Evolutionary conservation across 2,797 vertebrate species (phyloP), one percentile per base, ranked within the genome.

Genomic region (Phataginus tetradactyla): DNA sequence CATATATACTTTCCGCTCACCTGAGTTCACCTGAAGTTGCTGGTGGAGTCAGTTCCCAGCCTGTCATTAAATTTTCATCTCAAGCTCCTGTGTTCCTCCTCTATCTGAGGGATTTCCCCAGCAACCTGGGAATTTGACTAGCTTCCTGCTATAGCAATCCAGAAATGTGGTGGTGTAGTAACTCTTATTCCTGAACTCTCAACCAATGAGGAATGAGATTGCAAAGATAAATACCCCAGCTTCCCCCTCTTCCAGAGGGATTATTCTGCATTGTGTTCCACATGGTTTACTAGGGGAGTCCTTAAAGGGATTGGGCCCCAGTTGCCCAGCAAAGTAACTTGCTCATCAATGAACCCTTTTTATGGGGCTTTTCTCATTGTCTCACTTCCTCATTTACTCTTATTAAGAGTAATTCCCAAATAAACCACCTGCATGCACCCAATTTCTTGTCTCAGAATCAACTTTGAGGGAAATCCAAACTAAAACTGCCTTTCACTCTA

Each of bases 371-470:
- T 87, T 66, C 55, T 78, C 39, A 49, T 7, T 53, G 3, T 69
- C 23, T 95, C 49, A 72, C 42, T 92, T 72, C 3, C 32, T 92
- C 11, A 71, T 84, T 95, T 90, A 74, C 12, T 34, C 42, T 89
- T 93, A 14, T 91, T 89, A 34, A 87, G 27, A 93, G 63, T 77
- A 87, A 90, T 79, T 90, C 18, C 15, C 39, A 91, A 75, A 88
- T 27, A 72, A 87, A 91, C 34, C 32, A 95, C 39, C 15, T 86
- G n/a, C 17, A 79, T 63, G 29, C 14, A 91, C n/a, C 5, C 17
- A 85, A 84, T 37, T 88, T 5, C 42, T 84, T 90, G 37, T 66
- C 51, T 74, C 53, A 81, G 64, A 66, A 63, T 93, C 53, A 83
- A 66, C 63, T 89, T 83, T 89, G n/a, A 89, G 29, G 21, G 8